These are phyloP conservation scores for Drosophila yooni DNA, from an alignment of 2,888 invertebrate species.

Conservation along the genomic window DNA sequence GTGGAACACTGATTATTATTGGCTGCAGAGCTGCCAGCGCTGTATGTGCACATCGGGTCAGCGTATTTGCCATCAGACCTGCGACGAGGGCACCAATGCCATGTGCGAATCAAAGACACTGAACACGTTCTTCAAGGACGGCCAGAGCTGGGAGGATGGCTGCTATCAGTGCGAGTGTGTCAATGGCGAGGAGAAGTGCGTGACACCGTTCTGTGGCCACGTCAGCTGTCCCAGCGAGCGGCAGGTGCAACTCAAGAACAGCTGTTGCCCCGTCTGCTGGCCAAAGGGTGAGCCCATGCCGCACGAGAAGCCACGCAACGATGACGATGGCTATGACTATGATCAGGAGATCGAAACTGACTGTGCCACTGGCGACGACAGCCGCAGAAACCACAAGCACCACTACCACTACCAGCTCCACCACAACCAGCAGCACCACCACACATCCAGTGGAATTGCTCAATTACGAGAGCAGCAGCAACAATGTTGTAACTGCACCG, in stretches of 20 bases:
- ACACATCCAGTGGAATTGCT: slow-evolving; percentile 15
- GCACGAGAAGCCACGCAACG: slow-evolving; percentile 51
- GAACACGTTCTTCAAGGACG: slow-evolving; percentile 79
- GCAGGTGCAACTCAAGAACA: slow-evolving; percentile 77
- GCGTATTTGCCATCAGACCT: slow-evolving; percentile 81
- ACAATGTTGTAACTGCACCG: background rate
- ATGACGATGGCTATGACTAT: slow-evolving; percentile 66
- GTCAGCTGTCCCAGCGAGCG: slow-evolving; percentile 79
- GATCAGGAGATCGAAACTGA: slow-evolving; percentile 23
- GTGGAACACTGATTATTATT: slow-evolving; percentile 71
- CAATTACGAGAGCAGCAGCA: slow-evolving; percentile 2
- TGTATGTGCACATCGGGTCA: slow-evolving; percentile 81
- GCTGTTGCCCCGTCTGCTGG: slow-evolving; percentile 84
- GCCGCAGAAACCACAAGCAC: slow-evolving; percentile 1
- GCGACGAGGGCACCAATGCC: slow-evolving; percentile 79
- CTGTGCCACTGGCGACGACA: slow-evolving; percentile 4
- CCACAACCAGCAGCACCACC: slow-evolving; percentile 16
- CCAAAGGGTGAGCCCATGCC: slow-evolving; percentile 81
- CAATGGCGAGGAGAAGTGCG: slow-evolving; percentile 82
- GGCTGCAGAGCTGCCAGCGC: slow-evolving; percentile 82
- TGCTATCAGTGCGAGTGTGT: slow-evolving; percentile 83
- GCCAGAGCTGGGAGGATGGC: slow-evolving; percentile 83
- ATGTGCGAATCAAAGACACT: slow-evolving; percentile 80
- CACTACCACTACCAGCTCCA: slow-evolving; percentile 8
- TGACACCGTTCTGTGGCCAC: slow-evolving; percentile 78